Evolutionary conservation across 64 coral and sea anemone genomes (phyloP).

Genomic region (Dendronephthya gigantea): DNA sequence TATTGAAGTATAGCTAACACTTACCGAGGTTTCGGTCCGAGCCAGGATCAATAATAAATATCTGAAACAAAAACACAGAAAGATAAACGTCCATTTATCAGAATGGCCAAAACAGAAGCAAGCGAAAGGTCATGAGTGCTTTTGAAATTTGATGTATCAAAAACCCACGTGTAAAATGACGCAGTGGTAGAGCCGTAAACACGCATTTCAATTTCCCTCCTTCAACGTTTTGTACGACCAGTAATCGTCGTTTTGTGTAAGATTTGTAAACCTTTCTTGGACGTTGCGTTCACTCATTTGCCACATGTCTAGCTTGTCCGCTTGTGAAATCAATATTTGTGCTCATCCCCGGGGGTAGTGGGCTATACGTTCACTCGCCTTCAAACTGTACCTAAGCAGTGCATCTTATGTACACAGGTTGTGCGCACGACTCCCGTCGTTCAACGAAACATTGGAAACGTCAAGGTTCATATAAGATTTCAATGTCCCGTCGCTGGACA

Average conservation of each 20-base stretch:
- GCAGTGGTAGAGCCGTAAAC: neutral
- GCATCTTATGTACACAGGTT: neutral
- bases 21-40: neutral
- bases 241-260: neutral
- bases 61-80: neutral
- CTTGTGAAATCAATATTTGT: neutral
- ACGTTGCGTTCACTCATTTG: neutral
- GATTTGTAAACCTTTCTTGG: neutral
- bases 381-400: neutral
- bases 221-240: neutral
- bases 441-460: neutral
- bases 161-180: conserved; percentile 8
- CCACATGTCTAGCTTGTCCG: neutral
- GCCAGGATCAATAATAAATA: neutral
- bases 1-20: neutral
- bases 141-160: conserved; percentile 15
- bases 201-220: neutral
- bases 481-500: conserved; percentile 9
- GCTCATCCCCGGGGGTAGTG: neutral
- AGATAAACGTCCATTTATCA: neutral
- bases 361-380: neutral
- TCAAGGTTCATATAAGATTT: conserved; percentile 23
- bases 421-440: neutral
- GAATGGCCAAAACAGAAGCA: neutral
- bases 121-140: neutral